phyloP scores from a whole-genome alignment of 2,888 invertebrate genomes.

The Lepidochrysops patricia region DNA sequence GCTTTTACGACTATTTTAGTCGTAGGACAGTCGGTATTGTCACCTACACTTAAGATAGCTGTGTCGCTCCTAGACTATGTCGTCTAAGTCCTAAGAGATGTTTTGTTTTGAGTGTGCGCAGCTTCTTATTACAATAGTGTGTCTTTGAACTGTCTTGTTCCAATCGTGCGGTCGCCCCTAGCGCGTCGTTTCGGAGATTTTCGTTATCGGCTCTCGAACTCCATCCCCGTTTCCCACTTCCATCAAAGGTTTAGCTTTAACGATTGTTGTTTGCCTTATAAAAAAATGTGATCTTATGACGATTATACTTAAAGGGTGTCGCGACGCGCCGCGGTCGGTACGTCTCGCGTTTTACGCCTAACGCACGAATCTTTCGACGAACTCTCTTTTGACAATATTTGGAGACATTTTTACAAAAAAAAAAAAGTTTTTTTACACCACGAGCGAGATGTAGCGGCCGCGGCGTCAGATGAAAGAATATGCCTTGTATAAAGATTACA shows the following conservation, averaged over 20 bases:
- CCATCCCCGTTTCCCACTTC: conserved; percentile 38
- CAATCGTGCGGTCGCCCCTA: too few relatives aligned
- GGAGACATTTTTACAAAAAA: conserved; percentile 9
- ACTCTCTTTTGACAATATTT: conserved; percentile 12
- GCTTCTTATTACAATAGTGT: too few relatives aligned
- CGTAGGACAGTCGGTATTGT: too few relatives aligned
- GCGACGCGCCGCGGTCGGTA: conserved; percentile 42
- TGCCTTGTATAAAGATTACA: conserved; percentile 71
- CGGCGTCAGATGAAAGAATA: conserved; percentile 49
- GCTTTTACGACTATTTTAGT: too few relatives aligned
- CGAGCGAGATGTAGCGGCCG: conserved; percentile 32
- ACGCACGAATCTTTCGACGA: conserved; percentile 8
- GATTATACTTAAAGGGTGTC: conserved; percentile 64
- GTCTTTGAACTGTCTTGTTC: too few relatives aligned
- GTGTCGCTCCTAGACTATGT: too few relatives aligned
- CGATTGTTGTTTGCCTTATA: conserved; percentile 74
- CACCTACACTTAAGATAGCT: too few relatives aligned
- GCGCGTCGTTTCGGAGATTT: conserved; percentile 43
- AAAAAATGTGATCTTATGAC: conserved; percentile 73
- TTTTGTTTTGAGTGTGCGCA: too few relatives aligned
- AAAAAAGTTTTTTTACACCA: background rate
- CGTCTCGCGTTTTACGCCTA: conserved; percentile 17
- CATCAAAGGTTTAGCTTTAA: conserved; percentile 72
- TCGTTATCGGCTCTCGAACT: conserved; percentile 50
- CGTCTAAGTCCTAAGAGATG: too few relatives aligned